Evolutionary conservation across 2,888 invertebrate species (phyloP).

Genomic region (Hydriomena furcata): DNA sequence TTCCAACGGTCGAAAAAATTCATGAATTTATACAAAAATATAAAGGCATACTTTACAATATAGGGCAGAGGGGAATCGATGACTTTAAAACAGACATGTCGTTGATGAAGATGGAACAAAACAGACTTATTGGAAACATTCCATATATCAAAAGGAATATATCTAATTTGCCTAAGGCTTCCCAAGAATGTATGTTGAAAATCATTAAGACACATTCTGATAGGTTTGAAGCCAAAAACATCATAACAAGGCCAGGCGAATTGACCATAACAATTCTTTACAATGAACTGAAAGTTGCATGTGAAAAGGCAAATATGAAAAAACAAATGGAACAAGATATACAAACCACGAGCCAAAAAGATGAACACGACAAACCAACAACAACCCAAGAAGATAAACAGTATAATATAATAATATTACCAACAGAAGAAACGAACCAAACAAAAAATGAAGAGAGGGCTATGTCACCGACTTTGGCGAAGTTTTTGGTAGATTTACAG

Average conservation of each 20-base stretch:
- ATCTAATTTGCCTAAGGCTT: neutral
- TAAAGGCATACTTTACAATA: neutral
- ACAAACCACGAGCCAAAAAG: neutral
- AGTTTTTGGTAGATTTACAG: too few species aligned
- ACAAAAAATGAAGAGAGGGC: too few species aligned
- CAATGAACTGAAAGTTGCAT: neutral
- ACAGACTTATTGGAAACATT: neutral
- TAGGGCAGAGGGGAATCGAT: neutral
- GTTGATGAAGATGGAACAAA: neutral
- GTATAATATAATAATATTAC: too few species aligned
- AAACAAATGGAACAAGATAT: too few species aligned
- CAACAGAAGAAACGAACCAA: too few species aligned
- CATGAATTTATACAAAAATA: neutral
- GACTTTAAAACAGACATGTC: neutral
- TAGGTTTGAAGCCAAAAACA: neutral
- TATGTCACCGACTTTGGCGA: too few species aligned
- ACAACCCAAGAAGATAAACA: too few species aligned
- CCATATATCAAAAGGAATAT: neutral
- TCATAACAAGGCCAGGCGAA: neutral
- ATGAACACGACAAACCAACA: neutral
- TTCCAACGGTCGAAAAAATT: neutral
- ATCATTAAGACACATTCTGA: neutral
- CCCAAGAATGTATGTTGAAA: neutral
- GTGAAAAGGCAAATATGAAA: neutral
- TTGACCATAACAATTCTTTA: slow-evolving; percentile 2